Conservation (phyloP, 1,140 invertebrate genomes). For the Medauroidea extradentata region DNA sequence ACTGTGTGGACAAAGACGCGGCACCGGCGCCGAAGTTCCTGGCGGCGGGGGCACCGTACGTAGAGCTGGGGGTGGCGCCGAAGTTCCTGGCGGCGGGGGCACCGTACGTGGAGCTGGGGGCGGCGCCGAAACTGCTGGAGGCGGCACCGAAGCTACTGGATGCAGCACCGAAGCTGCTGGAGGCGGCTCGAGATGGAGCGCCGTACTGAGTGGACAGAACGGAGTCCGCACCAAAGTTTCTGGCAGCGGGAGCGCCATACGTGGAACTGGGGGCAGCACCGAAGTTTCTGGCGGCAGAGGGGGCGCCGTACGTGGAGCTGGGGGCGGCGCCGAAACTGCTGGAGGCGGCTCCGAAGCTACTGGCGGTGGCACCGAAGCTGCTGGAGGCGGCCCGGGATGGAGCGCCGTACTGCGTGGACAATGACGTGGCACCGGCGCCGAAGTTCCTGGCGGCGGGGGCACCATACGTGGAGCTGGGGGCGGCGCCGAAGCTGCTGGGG, state of each 20-base stretch:
- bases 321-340: background rate
- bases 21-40: background rate
- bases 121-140: background rate
- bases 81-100: no score
- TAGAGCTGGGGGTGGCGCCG: no score
- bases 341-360: background rate
- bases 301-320: constrained; percentile 5
- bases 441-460: background rate
- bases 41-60: no score
- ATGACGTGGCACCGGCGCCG: background rate
- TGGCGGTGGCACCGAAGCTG: background rate
- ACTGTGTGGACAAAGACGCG: background rate
- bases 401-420: background rate
- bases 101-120: background rate
- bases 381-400: background rate
- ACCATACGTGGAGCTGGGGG: constrained; percentile 2
- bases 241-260: no score
- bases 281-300: background rate
- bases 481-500: background rate
- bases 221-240: no score
- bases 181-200: background rate
- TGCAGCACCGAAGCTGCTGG: background rate
- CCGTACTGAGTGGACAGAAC: no score
- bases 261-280: background rate
- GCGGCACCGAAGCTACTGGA: background rate